phyloP scores from a whole-genome alignment of 1,140 invertebrate species.

The Cepaea nemoralis region DNA sequence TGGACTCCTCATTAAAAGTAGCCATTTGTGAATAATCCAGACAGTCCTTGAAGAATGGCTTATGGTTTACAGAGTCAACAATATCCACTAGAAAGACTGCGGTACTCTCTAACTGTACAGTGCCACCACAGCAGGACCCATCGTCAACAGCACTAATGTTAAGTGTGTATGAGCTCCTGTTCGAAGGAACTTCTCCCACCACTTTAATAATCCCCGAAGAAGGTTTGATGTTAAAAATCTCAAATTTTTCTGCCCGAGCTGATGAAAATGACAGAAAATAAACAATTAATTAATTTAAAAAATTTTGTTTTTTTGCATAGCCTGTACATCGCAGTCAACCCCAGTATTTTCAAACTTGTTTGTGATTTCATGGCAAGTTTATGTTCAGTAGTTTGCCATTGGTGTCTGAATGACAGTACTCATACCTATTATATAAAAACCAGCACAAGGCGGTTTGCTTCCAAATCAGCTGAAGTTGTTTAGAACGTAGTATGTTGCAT shows the following conservation, averaged over 20 bases:
- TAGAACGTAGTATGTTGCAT: too few species aligned
- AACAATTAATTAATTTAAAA: neutral
- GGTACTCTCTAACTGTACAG: constrained; percentile 42
- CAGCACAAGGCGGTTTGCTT: too few species aligned
- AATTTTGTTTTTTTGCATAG: too few species aligned
- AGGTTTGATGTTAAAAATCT: constrained; percentile 56
- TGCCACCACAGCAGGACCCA: constrained; percentile 59
- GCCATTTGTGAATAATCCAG: constrained; percentile 48
- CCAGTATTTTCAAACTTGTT: too few species aligned
- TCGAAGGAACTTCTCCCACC: constrained; percentile 44
- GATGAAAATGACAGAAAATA: constrained; percentile 3
- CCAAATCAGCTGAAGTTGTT: too few species aligned
- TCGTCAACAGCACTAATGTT: constrained; percentile 62
- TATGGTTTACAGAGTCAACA: constrained; percentile 62
- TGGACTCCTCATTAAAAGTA: constrained; percentile 53
- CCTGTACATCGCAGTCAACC: too few species aligned
- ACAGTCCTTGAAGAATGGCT: constrained; percentile 58
- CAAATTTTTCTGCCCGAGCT: neutral
- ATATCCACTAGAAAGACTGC: constrained; percentile 50
- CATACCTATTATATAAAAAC: too few species aligned
- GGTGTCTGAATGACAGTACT: too few species aligned
- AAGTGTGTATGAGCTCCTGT: constrained; percentile 50
- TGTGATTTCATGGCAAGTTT: too few species aligned
- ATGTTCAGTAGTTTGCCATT: too few species aligned
- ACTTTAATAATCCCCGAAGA: constrained; percentile 58